Conservation (phyloP, 2,888 invertebrate species). For the Sepiola atlantica region DNA sequence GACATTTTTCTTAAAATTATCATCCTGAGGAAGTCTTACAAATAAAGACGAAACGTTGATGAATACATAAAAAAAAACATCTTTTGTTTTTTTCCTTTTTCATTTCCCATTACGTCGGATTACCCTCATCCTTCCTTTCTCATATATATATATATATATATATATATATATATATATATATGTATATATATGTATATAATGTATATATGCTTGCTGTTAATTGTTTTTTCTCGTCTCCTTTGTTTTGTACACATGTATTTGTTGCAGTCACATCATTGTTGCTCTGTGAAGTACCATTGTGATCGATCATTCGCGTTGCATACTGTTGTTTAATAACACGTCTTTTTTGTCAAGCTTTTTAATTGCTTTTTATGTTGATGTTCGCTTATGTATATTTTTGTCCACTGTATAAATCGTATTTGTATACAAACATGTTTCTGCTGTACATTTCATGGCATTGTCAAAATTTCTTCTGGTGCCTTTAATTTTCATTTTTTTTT, state of each 20-base stretch:
- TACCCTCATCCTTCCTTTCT: too few relatives aligned
- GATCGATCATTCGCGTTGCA: background rate
- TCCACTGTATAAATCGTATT: background rate
- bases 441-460: background rate
- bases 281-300: background rate
- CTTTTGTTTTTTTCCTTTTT: too few relatives aligned
- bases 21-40: too few relatives aligned
- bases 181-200: background rate
- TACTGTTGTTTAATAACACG: background rate
- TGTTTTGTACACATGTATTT: slow-evolving; percentile 24
- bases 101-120: too few relatives aligned
- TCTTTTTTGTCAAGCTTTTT: background rate
- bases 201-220: background rate
- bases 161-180: slow-evolving; percentile 32
- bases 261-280: background rate
- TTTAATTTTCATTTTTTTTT: background rate
- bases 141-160: slow-evolving; percentile 18
- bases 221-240: slow-evolving; percentile 6
- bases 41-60: too few relatives aligned
- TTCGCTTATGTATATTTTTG: background rate
- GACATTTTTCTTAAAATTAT: too few relatives aligned
- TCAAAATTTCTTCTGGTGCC: background rate
- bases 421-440: background rate
- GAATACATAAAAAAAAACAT: too few relatives aligned
- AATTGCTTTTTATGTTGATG: background rate